phyloP scores from a whole-genome alignment of 1,140 invertebrate species.

The Eriocheir sinensis region DNA sequence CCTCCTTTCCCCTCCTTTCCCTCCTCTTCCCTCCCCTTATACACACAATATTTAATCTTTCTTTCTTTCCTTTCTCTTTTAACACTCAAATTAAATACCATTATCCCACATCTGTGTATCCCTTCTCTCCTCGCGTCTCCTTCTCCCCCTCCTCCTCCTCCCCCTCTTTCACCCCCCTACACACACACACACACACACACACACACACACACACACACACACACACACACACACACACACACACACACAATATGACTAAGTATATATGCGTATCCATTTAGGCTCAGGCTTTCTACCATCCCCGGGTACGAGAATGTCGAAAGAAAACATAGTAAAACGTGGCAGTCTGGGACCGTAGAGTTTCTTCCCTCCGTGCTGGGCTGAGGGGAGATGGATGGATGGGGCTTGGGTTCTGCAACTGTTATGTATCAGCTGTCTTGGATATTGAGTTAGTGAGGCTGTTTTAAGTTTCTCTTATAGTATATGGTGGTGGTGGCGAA shows the following conservation, averaged over 20 bases:
- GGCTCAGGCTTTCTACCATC: too few relatives aligned
- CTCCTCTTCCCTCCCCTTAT: not conserved
- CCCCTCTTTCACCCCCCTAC: not conserved
- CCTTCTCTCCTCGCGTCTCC: not conserved
- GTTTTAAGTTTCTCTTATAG: too few relatives aligned
- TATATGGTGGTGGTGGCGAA: not conserved
- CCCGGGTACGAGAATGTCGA: too few relatives aligned
- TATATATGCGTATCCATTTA: too few relatives aligned
- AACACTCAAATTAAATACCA: not conserved
- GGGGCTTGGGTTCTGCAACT: not conserved
- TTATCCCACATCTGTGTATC: not conserved
- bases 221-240: too few relatives aligned
- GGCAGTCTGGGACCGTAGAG: not conserved
- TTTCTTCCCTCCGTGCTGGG: not conserved
- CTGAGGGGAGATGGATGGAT: not conserved
- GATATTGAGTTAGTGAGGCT: too few relatives aligned
- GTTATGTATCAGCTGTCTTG: not conserved
- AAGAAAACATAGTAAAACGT: not conserved
- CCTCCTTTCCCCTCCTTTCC: not conserved
- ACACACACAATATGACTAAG: too few relatives aligned
- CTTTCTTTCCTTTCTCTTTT: not conserved
- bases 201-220: too few relatives aligned
- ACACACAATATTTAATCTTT: too few relatives aligned
- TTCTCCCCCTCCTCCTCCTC: not conserved
- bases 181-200: too few relatives aligned